Conservation (phyloP, 2,888 invertebrate species). For the Sepiola atlantica region DNA sequence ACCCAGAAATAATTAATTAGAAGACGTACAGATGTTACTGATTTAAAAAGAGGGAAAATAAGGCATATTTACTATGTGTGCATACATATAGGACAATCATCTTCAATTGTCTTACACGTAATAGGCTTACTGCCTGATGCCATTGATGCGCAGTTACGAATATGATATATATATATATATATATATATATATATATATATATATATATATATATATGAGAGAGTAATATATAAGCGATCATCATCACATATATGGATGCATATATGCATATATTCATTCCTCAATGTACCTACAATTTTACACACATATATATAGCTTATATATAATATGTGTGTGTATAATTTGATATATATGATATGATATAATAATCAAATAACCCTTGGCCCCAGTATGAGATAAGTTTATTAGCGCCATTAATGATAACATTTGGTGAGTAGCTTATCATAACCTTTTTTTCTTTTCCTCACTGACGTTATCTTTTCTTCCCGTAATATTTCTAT, state of each 20-base stretch:
- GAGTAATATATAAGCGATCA: too few relatives aligned
- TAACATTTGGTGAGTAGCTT: constrained; percentile 22
- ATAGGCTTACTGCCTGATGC: not conserved
- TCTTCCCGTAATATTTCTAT: not conserved
- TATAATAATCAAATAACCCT: constrained; percentile 32
- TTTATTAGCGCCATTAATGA: not conserved
- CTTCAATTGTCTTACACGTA: not conserved
- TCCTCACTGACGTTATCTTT: not conserved
- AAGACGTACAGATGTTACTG: not conserved
- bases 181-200: not conserved
- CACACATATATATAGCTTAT: not conserved
- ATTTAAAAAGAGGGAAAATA: not conserved
- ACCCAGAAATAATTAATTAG: not conserved
- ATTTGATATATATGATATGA: constrained; percentile 7
- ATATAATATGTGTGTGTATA: not conserved
- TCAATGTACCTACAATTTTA: not conserved
- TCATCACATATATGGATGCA: too few relatives aligned
- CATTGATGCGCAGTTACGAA: not conserved
- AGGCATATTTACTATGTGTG: too few relatives aligned
- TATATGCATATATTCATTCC: too few relatives aligned
- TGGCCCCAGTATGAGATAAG: constrained; percentile 32
- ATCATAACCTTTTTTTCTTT: not conserved
- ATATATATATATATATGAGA: not conserved
- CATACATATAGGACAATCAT: not conserved
- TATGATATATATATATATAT: not conserved